Evolutionary conservation across 2,113 vertebrate genomes (phyloP), one percentile per base, ranked within the genome.

Genomic region (Paraplagusia blochii): DNA sequence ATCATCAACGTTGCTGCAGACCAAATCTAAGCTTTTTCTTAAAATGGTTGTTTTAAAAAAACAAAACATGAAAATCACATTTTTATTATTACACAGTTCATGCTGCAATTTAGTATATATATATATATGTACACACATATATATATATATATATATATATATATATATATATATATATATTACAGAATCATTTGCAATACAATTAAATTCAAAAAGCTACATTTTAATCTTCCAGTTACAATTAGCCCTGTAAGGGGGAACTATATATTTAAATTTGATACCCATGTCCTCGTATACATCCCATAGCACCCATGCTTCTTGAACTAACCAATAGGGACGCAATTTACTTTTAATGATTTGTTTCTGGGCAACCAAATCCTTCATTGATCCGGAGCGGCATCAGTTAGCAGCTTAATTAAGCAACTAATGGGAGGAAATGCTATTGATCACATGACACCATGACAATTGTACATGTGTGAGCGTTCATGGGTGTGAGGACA

Each of bases 361-460:
- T 13, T 55, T 53, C 59, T 63, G 84, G 75, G 85, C 87, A 43
- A 71, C 72, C 81, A 76, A 83, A 87, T 79, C 73, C 33, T 73
- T 46, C 61, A 86, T 88, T 85, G 87, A 88, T 87, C 74, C 70
- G 52, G 80, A 80, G 85, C 72, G 55, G 58, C 72, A 86, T 87
- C 66, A 76, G 52, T 85, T 83, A 77, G 63, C 76, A 51, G 74
- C 71, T 84, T 88, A 84, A 87, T 88, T 86, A 80, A 82, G 81
- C 81, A 83, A 74, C 77, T 86, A 90, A 89, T 87, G 74, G 69
- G 74, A 46, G 64, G 54, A 86, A 86, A 80, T 80, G 59, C 48
- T 75, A 86, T 87, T 57, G 77, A 88, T 87, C 63, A 34, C 17
- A 9, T 43, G 15, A 56, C 60, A 46, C 48, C 57, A 47, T 62